phyloP scores from a whole-genome alignment of 2,888 invertebrate species.

The Andrena hattorfiana region DNA sequence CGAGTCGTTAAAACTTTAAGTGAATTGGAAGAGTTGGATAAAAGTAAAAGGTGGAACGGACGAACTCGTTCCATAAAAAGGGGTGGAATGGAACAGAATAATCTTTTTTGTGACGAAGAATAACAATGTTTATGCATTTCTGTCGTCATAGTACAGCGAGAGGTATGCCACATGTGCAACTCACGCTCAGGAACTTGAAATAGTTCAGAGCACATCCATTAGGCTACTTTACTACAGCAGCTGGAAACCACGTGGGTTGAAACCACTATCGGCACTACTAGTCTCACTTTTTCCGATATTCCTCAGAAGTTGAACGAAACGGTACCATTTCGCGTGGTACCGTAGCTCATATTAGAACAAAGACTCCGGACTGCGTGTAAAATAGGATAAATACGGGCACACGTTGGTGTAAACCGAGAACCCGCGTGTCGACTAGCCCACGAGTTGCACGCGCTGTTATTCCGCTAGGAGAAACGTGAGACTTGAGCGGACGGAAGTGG shows the following conservation, averaged over 20 bases:
- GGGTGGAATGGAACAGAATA: not conserved
- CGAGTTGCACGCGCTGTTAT: not conserved
- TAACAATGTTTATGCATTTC: too few relatives aligned
- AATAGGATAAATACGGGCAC: constrained; percentile 12
- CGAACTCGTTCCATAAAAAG: too few relatives aligned
- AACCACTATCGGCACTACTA: constrained; percentile 3
- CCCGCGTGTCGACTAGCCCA: not conserved
- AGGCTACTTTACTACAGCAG: constrained; percentile 39
- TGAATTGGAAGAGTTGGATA: not conserved
- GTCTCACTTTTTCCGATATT: constrained; percentile 17
- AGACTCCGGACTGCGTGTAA: constrained; percentile 7
- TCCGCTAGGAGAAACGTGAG: not conserved
- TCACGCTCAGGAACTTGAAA: not conserved
- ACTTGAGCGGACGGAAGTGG: not conserved
- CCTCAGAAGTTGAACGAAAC: constrained; percentile 18
- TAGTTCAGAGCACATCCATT: constrained; percentile 10
- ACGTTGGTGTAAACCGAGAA: not conserved
- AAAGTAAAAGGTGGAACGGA: constrained; percentile 5
- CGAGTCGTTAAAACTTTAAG: constrained; percentile 19
- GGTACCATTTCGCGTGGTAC: constrained; percentile 40
- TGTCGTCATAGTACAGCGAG: too few relatives aligned
- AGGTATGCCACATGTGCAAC: too few relatives aligned
- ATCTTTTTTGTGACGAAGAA: too few relatives aligned
- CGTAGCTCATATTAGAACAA: constrained; percentile 46
- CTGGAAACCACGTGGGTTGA: constrained; percentile 47